Evolutionary conservation across 2,797 vertebrate species (phyloP), one percentile per base, ranked within the genome.

Genomic region (Pteropus rufus): DNA sequence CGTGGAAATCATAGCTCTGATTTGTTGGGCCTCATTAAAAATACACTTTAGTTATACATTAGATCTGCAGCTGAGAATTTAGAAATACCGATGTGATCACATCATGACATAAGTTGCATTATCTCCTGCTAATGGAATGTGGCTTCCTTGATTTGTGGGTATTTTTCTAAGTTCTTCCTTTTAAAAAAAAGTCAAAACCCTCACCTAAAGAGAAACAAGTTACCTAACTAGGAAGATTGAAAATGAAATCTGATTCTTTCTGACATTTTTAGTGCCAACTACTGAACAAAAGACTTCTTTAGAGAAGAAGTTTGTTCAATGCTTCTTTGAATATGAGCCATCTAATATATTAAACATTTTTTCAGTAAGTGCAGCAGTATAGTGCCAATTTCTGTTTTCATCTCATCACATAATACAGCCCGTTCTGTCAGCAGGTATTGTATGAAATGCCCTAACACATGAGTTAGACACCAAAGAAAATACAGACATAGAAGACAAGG

Each of bases 241-340:
- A 97, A 93, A 91, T 96, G 89, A 94, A 96, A 95, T 84, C 31
- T 91, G 85, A 97, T 67, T 93, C 89, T 88, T 95, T 75, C 56
- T 77, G 93, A 76, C 92, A 95, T 85, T 97, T 96, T 97, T 91
- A 70, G 54, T 96, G 95, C 96, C 96, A 97, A 60, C 85, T 94
- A 89, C 76, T 96, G 76, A 97, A 97, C 93, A 97, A 97, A 96
- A 90, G 95, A 34, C 76, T 95, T 91, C 86, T 97, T 94, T 89
- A 91, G 95, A 83, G 52, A 86, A 95, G 70, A 77, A 77, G 41
- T 72, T 92, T 69, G 31, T 76, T 91, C 81, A 49, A 69, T 86
- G 41, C n/a, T 70, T 96, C 89, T 94, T 83, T 94, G 73, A 95
- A 83, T 94, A 36, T 79, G 89, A 96, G 70, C 56, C 11, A 54